Base-by-base conservation (phyloP, 1,140 invertebrate genomes). In the Ips typographus region DNA sequence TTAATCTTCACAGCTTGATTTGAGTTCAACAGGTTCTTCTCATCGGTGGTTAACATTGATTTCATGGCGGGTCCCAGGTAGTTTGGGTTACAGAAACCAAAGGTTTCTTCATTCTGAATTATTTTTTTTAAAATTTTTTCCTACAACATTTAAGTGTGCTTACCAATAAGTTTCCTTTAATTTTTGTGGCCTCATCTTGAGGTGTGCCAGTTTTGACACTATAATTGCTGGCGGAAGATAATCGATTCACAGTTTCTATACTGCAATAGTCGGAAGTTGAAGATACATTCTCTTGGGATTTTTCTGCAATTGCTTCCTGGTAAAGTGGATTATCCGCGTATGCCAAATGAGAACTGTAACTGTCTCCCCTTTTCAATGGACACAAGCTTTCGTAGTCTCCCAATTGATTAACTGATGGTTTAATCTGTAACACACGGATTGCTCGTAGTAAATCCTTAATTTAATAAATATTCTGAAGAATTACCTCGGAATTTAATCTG, bases 191-290 rank as follows among this genome's bases (percentile, higher is more conserved):
- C 78, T 84, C 72, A 70, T 83, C 79, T 75, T 80, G 40, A 51
- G 78, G 78, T 72, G 66, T 78, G 53, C 76, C 77, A 4, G 76
- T 78, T 57, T 79, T 81, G 71, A 74, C 78, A 73, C 73, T 83
- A 72, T 69, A 82, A 73, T 66, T 84, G 73, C 87, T 86, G 77
- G 75, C 84, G 66, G 77, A 87, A 70, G 77, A 86, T 74, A 80
- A 79, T 76, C 77, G 83, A 77, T 87, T 86, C 2, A 88, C 80
- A 0, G 86, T 86, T 76, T 90, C 90, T 43, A 91, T 90, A 73
- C 89, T 91, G 39, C 88, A 88, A 75, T 92, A 92, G 75, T 91
- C 90, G 0, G 90, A 91, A 0, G 90, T 92, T 0, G 88, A 88
- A 0, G 88, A 89, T 59, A 84, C 75, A 61, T 80, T 82, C 71